Percentiles rank a stretch among this genome's conserved stretches.
Conservation (phyloP, 2,113 vertebrate species). For the Rafetus swinhoei region DNA sequence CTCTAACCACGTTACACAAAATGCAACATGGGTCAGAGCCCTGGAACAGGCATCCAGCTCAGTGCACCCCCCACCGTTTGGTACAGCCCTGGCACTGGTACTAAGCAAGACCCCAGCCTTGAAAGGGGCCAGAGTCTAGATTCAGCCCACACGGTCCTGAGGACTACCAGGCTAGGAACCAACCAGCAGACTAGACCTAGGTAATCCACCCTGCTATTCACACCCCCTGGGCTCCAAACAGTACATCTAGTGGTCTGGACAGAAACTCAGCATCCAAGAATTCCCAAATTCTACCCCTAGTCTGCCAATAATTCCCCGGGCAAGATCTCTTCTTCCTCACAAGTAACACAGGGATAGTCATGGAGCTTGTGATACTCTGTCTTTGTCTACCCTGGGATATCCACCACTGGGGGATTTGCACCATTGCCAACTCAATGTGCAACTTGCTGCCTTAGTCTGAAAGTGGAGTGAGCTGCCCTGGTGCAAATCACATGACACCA, state of each 20-base stretch:
- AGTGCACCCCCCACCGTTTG: not conserved
- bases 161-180: not conserved
- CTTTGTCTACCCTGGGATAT: not conserved
- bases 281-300: not conserved
- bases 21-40: not conserved
- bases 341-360: not conserved
- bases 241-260: not conserved
- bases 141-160: not conserved
- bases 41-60: not conserved
- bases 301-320: not conserved
- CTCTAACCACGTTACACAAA: not conserved
- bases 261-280: not conserved
- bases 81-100: not conserved
- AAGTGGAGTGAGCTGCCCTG: not conserved
- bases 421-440: not conserved
- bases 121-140: not conserved
- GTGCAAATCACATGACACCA: not conserved
- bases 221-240: not conserved
- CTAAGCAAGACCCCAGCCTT: not conserved
- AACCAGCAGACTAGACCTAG: not conserved
- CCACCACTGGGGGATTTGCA: not conserved
- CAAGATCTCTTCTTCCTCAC: accelerated
- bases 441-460: not conserved
- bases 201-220: not conserved
- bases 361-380: not conserved